Evolutionary conservation across 2,888 invertebrate genomes (phyloP).

Genomic region (Pheosia tremula): DNA sequence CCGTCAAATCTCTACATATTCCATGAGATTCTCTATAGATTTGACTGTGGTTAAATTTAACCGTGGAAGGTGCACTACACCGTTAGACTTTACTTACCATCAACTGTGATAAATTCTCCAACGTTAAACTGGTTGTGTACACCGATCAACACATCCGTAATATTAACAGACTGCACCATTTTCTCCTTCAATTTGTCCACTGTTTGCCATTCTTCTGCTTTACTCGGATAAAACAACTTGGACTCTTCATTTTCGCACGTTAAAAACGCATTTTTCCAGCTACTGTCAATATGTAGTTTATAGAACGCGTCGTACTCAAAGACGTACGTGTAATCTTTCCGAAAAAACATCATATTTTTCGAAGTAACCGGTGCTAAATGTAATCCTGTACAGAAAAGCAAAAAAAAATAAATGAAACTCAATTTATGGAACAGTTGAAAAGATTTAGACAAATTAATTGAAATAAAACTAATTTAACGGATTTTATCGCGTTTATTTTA

Average conservation of each 20-base stretch:
- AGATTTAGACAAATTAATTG: too few relatives aligned
- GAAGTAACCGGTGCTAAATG: background rate
- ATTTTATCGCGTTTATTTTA: too few relatives aligned
- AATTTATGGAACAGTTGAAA: too few relatives aligned
- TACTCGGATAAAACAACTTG: conserved; percentile 1
- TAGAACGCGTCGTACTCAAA: conserved; percentile 1
- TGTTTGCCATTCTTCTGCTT: background rate
- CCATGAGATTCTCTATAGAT: too few relatives aligned
- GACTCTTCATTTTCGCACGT: conserved; percentile 2
- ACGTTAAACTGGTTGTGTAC: background rate
- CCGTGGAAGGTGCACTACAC: too few relatives aligned
- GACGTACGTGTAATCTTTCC: background rate
- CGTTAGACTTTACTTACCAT: background rate
- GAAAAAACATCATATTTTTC: background rate
- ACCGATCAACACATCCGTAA: conserved; percentile 3
- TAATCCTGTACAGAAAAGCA: background rate
- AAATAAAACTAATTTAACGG: too few relatives aligned
- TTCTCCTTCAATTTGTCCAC: background rate
- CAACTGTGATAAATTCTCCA: conserved; percentile 2
- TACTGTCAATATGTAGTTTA: background rate
- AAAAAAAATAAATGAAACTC: background rate
- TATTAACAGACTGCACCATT: background rate
- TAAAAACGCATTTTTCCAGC: background rate
- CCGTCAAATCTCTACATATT: too few relatives aligned
- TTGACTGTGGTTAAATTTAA: too few relatives aligned